phyloP scores from a whole-genome alignment of 1,140 invertebrate species.

The Armadillidium nasatum region DNA sequence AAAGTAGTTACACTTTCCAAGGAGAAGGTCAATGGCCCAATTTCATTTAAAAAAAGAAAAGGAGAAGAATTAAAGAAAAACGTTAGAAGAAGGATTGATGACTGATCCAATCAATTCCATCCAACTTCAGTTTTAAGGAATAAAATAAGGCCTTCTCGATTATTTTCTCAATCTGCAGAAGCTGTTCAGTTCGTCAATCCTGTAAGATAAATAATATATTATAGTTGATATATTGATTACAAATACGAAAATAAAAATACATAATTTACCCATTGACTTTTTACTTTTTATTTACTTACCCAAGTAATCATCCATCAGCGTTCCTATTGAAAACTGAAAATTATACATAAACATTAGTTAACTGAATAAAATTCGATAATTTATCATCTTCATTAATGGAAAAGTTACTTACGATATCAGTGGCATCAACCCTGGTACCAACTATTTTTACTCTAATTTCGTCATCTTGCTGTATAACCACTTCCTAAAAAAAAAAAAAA shows the following conservation, averaged over 20 bases:
- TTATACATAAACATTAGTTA: slow-evolving; percentile 7
- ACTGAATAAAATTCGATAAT: slow-evolving; percentile 22
- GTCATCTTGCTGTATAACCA: slow-evolving; percentile 95
- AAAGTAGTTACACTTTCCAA: background rate
- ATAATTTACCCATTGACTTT: background rate
- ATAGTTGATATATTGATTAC: background rate
- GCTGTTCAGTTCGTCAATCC: no score
- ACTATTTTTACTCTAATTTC: slow-evolving; percentile 98
- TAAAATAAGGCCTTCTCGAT: no score
- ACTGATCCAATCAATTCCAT: background rate
- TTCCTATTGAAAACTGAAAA: background rate
- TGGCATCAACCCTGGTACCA: slow-evolving; percentile 93
- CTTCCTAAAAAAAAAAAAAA: slow-evolving; percentile 59
- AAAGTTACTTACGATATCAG: slow-evolving; percentile 53
- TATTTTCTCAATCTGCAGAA: no score
- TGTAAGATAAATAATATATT: background rate
- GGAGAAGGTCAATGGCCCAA: background rate
- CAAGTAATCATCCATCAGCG: no score
- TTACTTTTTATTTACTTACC: no score
- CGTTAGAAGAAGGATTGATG: background rate
- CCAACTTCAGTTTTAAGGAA: no score
- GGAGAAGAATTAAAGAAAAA: background rate
- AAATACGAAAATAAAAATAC: background rate
- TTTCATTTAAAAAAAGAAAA: slow-evolving; percentile 8
- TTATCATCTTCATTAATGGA: background rate